phyloP scores from a whole-genome alignment of 1,140 invertebrate genomes.

The Nautilus pompilius region DNA sequence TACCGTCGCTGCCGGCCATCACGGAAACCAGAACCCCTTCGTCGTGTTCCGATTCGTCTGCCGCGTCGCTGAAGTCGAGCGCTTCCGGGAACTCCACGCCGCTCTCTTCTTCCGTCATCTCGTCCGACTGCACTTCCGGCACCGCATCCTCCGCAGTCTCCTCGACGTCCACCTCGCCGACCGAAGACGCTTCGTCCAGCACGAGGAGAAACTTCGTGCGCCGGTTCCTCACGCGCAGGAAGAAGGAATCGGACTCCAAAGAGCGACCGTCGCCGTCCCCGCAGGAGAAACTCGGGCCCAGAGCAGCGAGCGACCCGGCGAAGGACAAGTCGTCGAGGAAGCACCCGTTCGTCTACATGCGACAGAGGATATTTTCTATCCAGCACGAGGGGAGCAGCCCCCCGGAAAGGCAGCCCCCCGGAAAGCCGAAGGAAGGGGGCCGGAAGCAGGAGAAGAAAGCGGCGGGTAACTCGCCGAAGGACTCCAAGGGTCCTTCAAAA shows the following conservation, averaged over 20 bases:
- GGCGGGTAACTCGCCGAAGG: not conserved
- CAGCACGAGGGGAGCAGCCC: constrained; percentile 45
- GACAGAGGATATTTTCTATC: constrained; percentile 41
- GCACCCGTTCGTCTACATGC: constrained; percentile 43
- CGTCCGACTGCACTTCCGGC: constrained; percentile 10
- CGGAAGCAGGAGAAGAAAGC: not conserved
- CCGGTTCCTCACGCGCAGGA: not conserved
- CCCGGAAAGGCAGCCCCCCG: constrained; percentile 11
- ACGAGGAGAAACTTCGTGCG: not conserved
- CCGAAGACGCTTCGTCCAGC: not conserved
- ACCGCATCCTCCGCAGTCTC: constrained; percentile 11
- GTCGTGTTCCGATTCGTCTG: constrained; percentile 29
- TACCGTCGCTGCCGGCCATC: constrained; percentile 31
- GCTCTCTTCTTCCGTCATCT: constrained; percentile 6
- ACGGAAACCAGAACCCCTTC: constrained; percentile 35
- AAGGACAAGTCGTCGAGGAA: constrained; percentile 26
- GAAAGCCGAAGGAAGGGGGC: constrained; percentile 1
- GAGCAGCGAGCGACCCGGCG: constrained; percentile 15
- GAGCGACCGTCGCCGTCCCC: constrained; percentile 9
- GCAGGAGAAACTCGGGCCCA: too few species aligned
- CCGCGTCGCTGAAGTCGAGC: not conserved
- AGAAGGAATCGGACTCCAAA: constrained; percentile 3
- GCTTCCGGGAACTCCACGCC: not conserved
- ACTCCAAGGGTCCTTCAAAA: not conserved
- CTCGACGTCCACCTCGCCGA: constrained; percentile 10